Evolutionary conservation across 2,113 vertebrate species (phyloP).

Genomic region (Salvelinus sp.): DNA sequence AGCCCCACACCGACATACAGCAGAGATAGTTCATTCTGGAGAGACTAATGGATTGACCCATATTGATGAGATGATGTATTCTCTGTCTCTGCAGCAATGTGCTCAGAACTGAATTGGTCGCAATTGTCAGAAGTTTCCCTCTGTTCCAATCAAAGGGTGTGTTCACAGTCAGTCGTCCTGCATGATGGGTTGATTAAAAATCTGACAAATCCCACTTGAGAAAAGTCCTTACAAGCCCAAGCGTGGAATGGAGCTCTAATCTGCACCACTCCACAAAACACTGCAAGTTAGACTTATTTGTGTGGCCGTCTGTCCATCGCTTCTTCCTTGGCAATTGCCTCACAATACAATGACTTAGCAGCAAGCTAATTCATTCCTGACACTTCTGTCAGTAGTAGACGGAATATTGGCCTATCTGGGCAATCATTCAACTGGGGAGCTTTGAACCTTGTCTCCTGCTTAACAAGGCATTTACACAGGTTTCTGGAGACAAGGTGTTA

Average conservation of each 20-base stretch:
- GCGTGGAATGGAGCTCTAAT: slow-evolving; percentile 81
- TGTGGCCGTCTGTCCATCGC: slow-evolving; percentile 84
- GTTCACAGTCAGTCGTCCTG: slow-evolving; percentile 82
- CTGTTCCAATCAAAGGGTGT: slow-evolving; percentile 77
- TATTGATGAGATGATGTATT: slow-evolving; percentile 76
- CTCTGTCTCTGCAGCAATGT: slow-evolving; percentile 62
- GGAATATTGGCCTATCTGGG: slow-evolving; percentile 76
- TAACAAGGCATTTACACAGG: slow-evolving; percentile 74
- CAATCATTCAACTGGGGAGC: slow-evolving; percentile 87
- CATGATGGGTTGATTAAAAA: slow-evolving; percentile 76
- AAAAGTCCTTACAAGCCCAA: slow-evolving; percentile 85
- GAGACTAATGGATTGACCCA: slow-evolving; percentile 61
- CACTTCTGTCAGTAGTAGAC: slow-evolving; percentile 82
- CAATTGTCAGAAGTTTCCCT: slow-evolving; percentile 64
- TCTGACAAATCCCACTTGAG: slow-evolving; percentile 72
- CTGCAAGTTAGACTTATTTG: slow-evolving; percentile 82
- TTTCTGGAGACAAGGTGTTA: slow-evolving; percentile 76
- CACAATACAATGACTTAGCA: slow-evolving; percentile 82
- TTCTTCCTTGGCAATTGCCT: slow-evolving; percentile 78
- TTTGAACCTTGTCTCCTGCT: slow-evolving; percentile 78
- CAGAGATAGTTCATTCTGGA: slow-evolving; percentile 71
- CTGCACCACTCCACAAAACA: slow-evolving; percentile 76
- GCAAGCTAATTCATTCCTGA: slow-evolving; percentile 85
- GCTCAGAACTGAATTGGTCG: slow-evolving; percentile 58
- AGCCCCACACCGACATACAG: slow-evolving; percentile 67